phyloP scores from a whole-genome alignment of 2,113 vertebrate genomes.

The Arvicanthis niloticus region DNA sequence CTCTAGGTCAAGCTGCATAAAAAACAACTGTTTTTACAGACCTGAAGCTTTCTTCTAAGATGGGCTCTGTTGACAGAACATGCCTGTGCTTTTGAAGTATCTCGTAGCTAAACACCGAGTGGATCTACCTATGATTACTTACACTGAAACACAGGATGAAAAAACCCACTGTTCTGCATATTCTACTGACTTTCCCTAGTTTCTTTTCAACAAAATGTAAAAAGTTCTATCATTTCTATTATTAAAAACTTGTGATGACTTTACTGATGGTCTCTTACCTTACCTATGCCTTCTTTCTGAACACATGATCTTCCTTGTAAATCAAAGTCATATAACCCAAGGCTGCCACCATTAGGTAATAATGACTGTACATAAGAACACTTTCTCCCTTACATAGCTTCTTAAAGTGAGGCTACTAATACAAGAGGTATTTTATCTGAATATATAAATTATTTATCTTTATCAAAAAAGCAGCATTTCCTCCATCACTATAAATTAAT shows the following conservation, averaged over 20 bases:
- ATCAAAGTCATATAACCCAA: neutral
- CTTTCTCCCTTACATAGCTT: neutral
- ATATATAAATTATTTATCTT: neutral
- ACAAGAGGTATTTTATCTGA: neutral
- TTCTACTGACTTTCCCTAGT: conserved; percentile 37
- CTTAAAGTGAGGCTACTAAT: neutral
- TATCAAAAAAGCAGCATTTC: neutral
- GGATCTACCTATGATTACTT: neutral
- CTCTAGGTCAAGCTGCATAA: neutral
- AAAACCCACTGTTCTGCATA: neutral
- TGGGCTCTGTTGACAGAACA: conserved; percentile 3
- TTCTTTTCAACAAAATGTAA: conserved; percentile 33
- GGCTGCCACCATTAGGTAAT: neutral
- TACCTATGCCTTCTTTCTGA: conserved; percentile 28
- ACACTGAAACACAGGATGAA: conserved; percentile 33
- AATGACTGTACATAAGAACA: neutral
- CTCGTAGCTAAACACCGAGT: neutral
- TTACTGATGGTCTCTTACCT: neutral
- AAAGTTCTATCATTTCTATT: neutral
- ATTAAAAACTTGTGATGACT: conserved; percentile 29
- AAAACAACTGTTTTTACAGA: neutral
- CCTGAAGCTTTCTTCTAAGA: conserved; percentile 9
- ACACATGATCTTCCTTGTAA: neutral
- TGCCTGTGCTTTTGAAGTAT: conserved; percentile 28
- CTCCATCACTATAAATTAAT: conserved; percentile 26